Evolutionary conservation across 2,888 invertebrate species (phyloP).

Genomic region (Lasiommata megera): DNA sequence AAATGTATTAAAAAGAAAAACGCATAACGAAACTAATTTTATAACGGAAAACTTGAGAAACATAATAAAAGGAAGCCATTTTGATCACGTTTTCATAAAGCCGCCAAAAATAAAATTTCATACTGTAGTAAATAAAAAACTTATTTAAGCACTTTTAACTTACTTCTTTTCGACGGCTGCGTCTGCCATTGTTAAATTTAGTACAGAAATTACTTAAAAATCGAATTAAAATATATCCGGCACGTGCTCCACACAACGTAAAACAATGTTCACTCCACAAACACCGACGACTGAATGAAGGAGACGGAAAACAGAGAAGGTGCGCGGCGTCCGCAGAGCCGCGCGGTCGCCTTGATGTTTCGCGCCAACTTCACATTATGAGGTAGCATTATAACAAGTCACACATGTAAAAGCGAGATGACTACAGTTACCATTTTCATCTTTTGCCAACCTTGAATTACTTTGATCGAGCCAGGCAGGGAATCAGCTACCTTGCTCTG

Average conservation of each 20-base stretch:
- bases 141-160: conserved; percentile 59
- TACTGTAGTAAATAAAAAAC: conserved; percentile 38
- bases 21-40: conserved; percentile 5
- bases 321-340: conserved; percentile 61
- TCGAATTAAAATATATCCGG: conserved; percentile 45
- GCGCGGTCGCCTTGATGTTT: conserved; percentile 54
- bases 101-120: conserved; percentile 65
- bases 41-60: conserved; percentile 4
- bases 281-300: conserved; percentile 76
- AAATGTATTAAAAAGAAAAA: not conserved
- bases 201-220: conserved; percentile 48
- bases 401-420: conserved; percentile 47
- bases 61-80: conserved; percentile 75
- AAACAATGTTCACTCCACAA: conserved; percentile 74
- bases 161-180: conserved; percentile 85
- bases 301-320: conserved; percentile 67
- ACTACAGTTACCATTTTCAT: conserved; percentile 38
- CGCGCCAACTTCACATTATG: conserved; percentile 51
- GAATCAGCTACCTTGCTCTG: conserved; percentile 58
- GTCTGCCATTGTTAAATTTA: conserved; percentile 83
- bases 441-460: conserved; percentile 66
- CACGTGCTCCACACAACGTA: conserved; percentile 72
- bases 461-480: conserved; percentile 46
- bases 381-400: conserved; percentile 39
- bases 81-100: conserved; percentile 73